These are phyloP conservation scores for Muscicapa adusta DNA, from an alignment of 2,113 vertebrate genomes.

Conservation along the genomic window DNA sequence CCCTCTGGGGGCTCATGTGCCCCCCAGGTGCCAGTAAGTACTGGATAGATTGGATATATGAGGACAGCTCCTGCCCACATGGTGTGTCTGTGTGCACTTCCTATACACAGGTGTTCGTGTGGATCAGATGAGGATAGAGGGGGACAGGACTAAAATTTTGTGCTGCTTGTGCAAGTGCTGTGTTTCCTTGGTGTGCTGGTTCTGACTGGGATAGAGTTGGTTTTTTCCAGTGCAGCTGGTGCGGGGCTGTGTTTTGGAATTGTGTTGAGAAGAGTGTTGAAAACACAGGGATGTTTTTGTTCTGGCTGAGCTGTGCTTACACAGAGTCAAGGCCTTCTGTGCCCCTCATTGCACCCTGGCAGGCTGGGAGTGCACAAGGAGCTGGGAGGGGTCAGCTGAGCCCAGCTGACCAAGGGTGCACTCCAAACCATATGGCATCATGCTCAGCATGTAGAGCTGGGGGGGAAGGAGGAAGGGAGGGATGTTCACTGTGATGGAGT, in stretches of 20 bases:
- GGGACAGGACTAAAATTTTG: background rate
- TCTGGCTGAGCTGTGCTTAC: background rate
- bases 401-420: background rate
- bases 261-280: background rate
- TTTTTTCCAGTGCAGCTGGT: background rate
- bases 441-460: background rate
- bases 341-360: background rate
- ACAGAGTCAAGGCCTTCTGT: background rate
- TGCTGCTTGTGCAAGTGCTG: background rate
- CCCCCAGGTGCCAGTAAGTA: background rate
- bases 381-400: background rate
- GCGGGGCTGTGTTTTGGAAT: background rate
- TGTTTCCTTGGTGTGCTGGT: background rate
- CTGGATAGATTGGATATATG: no score
- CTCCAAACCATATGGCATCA: background rate
- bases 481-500: background rate
- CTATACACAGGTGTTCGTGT: accelerated
- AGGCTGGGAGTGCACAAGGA: background rate
- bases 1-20: background rate
- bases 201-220: background rate
- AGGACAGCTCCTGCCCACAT: background rate
- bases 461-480: background rate
- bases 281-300: background rate
- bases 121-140: background rate
- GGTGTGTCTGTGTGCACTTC: background rate